Evolutionary conservation across 92 coral and sea anemone genomes (phyloP).

Genomic region (Parazoanthus atlanticus): DNA sequence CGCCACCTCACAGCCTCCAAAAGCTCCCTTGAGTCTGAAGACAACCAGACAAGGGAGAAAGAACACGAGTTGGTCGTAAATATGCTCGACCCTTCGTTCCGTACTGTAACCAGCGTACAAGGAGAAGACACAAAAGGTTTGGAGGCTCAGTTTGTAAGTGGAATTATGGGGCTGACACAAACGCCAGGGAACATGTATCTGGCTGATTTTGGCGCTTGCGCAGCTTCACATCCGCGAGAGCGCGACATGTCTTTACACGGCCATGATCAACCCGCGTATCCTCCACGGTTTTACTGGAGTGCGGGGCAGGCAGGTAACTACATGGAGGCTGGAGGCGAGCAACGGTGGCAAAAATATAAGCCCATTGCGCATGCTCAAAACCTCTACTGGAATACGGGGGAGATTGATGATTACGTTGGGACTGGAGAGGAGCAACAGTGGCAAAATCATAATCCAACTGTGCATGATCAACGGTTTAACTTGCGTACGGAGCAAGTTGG

Average conservation of each 20-base stretch:
- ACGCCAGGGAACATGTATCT: background rate
- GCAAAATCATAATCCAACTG: background rate
- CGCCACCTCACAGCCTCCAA: background rate
- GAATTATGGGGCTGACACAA: background rate
- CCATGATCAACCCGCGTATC: background rate
- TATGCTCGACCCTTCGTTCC: constrained; percentile 5
- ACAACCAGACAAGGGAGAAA: background rate
- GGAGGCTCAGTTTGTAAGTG: background rate
- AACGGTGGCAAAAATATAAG: background rate
- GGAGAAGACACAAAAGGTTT: background rate
- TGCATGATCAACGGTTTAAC: background rate
- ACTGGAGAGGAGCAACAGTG: background rate
- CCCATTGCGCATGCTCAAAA: background rate
- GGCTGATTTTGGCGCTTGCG: background rate
- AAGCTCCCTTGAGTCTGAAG: background rate
- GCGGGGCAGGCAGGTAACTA: background rate
- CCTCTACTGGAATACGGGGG: background rate
- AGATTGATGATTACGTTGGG: background rate
- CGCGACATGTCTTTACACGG: background rate
- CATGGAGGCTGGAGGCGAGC: background rate
- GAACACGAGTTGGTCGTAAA: background rate
- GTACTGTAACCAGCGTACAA: background rate
- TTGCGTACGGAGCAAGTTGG: background rate
- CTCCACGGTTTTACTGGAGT: background rate
- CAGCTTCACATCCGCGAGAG: background rate